Percentiles rank a stretch among this genome's conserved stretches.
Evolutionary conservation across 2,888 invertebrate species (phyloP).

Genomic region (Eupithecia inturbata): DNA sequence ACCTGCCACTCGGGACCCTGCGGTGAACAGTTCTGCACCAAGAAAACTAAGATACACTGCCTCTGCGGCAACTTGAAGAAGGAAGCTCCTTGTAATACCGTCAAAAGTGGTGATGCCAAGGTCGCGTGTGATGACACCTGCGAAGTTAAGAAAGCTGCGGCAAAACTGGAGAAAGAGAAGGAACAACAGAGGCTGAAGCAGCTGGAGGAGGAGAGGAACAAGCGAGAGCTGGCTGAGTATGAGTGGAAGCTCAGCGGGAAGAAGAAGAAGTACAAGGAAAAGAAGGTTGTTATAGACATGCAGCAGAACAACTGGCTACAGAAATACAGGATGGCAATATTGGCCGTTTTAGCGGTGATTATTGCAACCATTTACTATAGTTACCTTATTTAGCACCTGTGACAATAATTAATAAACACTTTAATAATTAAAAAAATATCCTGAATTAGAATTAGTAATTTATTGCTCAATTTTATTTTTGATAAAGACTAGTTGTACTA

Average conservation of each 20-base stretch:
- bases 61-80: conserved; percentile 90
- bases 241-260: conserved; percentile 90
- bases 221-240: conserved; percentile 89
- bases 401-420: not conserved
- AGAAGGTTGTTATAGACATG: conserved; percentile 72
- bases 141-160: conserved; percentile 81
- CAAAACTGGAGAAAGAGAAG: conserved; percentile 80
- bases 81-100: conserved; percentile 87
- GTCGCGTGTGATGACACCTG: conserved; percentile 88
- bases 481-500: not conserved
- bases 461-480: conserved; percentile 2
- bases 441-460: not conserved
- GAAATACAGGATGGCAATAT: conserved; percentile 75
- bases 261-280: conserved; percentile 81
- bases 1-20: conserved; percentile 90
- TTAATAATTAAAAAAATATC: not conserved
- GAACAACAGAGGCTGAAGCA: conserved; percentile 83
- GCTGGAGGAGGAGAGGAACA: conserved; percentile 87
- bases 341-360: conserved; percentile 58
- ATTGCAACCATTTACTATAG: conserved; percentile 58
- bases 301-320: conserved; percentile 71
- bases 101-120: conserved; percentile 70
- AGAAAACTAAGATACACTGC: conserved; percentile 91
- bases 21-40: conserved; percentile 87
- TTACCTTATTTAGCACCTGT: conserved; percentile 43